phyloP scores from a whole-genome alignment of 2,888 invertebrate species.

The Caenorhabditis drosophilae region DNA sequence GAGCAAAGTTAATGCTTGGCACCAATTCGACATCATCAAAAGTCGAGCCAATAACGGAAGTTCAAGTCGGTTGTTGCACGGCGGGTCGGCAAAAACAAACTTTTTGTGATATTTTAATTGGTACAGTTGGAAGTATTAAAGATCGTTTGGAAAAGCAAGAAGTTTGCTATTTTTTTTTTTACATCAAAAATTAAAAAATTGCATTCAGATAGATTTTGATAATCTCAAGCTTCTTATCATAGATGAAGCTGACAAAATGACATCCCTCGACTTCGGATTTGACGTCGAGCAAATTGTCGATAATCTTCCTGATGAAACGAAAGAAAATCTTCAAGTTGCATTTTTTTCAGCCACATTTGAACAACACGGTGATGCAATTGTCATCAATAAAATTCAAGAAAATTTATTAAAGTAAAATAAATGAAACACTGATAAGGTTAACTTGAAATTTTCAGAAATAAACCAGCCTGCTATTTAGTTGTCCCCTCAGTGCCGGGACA shows the following conservation, averaged over 20 bases:
- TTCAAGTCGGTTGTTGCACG: conserved; percentile 6
- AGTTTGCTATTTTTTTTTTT: not conserved
- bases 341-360: conserved; percentile 27
- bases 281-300: conserved; percentile 23
- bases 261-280: conserved; percentile 21
- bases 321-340: conserved; percentile 5
- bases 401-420: not conserved
- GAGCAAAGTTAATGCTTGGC: conserved; percentile 11
- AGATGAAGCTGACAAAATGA: conserved; percentile 49
- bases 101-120: conserved; percentile 23
- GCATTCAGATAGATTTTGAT: not conserved
- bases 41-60: conserved; percentile 7
- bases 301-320: conserved; percentile 1
- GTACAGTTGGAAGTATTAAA: conserved; percentile 29
- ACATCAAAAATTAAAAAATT: not conserved
- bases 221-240: conserved; percentile 29
- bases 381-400: not conserved
- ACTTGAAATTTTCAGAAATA: not conserved
- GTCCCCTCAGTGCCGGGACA: conserved; percentile 10
- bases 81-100: not conserved
- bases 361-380: not conserved
- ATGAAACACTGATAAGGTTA: not conserved
- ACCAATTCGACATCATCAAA: not conserved
- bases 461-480: not conserved
- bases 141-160: not conserved